Evolutionary conservation across 2,888 invertebrate species (phyloP).

Genomic region (Drosophila mettleri): DNA sequence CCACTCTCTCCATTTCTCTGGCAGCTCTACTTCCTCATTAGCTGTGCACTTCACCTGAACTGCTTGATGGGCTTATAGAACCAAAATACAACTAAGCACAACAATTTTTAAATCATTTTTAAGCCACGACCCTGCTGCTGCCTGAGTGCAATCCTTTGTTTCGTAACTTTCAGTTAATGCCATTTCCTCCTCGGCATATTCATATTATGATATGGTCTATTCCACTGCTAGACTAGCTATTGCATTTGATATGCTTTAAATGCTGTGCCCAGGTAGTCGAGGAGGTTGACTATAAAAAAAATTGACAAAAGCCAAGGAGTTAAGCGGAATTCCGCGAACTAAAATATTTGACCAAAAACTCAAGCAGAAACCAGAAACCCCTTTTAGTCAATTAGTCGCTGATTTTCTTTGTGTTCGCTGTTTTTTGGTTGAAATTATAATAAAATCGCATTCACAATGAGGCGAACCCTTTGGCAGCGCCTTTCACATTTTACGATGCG

Average conservation of each 20-base stretch:
- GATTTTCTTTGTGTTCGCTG: constrained; percentile 65
- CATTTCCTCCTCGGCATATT: constrained; percentile 14
- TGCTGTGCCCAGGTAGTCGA: neutral
- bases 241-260: constrained; percentile 6
- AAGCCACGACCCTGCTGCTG: constrained; percentile 1
- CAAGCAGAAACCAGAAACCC: constrained; percentile 51
- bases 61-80: constrained; percentile 47
- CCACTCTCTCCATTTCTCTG: constrained; percentile 3
- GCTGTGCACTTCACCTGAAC: constrained; percentile 45
- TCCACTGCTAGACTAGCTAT: no score
- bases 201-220: constrained; percentile 7
- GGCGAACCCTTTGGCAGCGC: constrained; percentile 46
- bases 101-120: constrained; percentile 14
- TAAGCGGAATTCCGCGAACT: constrained; percentile 41
- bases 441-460: constrained; percentile 54
- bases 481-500: constrained; percentile 2
- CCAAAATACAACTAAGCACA: constrained; percentile 19
- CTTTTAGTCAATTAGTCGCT: constrained; percentile 80
- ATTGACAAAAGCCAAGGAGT: constrained; percentile 48
- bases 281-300: constrained; percentile 27
- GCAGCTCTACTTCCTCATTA: constrained; percentile 58
- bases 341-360: constrained; percentile 4
- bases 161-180: constrained; percentile 11
- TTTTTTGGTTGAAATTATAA: constrained; percentile 56
- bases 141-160: constrained; percentile 21